Conservation (phyloP, 2,888 invertebrate species). For the Patella ulyssiponensis region DNA sequence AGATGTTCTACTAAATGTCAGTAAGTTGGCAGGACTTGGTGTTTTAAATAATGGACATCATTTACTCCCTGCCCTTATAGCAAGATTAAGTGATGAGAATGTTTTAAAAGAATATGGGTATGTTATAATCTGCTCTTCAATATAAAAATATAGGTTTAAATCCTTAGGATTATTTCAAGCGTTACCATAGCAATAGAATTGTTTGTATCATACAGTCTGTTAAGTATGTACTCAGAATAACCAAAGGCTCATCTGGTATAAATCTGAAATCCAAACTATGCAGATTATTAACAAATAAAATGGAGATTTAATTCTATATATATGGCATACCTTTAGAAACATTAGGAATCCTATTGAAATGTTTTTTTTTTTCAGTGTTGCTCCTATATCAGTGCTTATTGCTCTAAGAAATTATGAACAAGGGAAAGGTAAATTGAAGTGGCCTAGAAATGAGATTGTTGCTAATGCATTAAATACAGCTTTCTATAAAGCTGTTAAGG, state of each 20-base stretch:
- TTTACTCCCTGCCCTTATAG: constrained; percentile 47
- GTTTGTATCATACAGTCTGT: background rate
- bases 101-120: constrained; percentile 43
- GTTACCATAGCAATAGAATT: background rate
- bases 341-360: background rate
- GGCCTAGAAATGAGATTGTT: constrained; percentile 56
- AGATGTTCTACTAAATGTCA: constrained; percentile 66
- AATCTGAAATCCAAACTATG: too few relatives aligned
- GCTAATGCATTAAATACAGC: constrained; percentile 57
- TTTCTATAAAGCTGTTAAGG: constrained; percentile 65
- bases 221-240: too few relatives aligned
- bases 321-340: background rate
- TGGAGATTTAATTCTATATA: too few relatives aligned
- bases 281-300: too few relatives aligned
- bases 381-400: constrained; percentile 66
- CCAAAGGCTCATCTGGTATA: too few relatives aligned
- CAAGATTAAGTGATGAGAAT: constrained; percentile 49
- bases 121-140: background rate
- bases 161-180: background rate
- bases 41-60: constrained; percentile 46
- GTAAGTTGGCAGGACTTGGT: constrained; percentile 66
- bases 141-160: background rate
- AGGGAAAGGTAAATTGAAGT: constrained; percentile 63
- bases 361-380: constrained; percentile 51
- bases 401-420: constrained; percentile 63